Evolutionary conservation across 2,888 invertebrate genomes (phyloP).

Genomic region (Octonoba sinensis): DNA sequence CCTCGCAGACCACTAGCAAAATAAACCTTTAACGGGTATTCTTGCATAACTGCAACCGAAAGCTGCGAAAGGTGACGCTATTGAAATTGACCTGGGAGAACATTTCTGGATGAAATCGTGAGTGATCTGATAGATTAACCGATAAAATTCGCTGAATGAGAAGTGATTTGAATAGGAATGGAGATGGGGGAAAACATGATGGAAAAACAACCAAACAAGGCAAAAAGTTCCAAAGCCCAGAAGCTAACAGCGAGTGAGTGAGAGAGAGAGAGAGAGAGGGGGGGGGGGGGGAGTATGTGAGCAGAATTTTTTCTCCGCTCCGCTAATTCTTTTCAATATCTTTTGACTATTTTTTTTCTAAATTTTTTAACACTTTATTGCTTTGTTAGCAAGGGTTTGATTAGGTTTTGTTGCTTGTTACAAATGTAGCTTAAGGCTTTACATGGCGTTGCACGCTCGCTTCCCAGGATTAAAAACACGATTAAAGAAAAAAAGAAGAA

Average conservation of each 20-base stretch:
- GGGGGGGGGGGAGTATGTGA: too few species aligned
- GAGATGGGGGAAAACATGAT: too few species aligned
- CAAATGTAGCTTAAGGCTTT: not conserved
- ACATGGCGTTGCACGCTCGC: too few species aligned
- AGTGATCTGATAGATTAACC: conserved; percentile 34
- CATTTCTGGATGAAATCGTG: conserved; percentile 45
- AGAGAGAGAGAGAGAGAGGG: too few species aligned
- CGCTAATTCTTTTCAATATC: conserved; percentile 26
- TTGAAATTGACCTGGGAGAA: conserved; percentile 40
- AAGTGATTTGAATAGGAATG: not conserved
- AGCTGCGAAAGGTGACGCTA: conserved; percentile 46
- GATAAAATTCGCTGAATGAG: conserved; percentile 25
- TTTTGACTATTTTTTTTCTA: not conserved
- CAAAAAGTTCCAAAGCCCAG: too few species aligned
- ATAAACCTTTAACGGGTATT: too few species aligned
- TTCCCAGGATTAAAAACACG: too few species aligned
- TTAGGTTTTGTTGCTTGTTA: conserved; percentile 7
- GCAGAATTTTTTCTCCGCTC: conserved; percentile 7
- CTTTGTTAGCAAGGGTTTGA: conserved; percentile 13
- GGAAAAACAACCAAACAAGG: too few species aligned
- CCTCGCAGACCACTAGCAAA: too few species aligned
- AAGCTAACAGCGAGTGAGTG: too few species aligned
- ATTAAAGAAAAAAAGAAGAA: too few species aligned
- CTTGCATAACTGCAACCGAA: conserved; percentile 2
- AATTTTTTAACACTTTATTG: conserved; percentile 6